phyloP scores from a whole-genome alignment of 2,113 vertebrate genomes.

The Camarhynchus parvulus region DNA sequence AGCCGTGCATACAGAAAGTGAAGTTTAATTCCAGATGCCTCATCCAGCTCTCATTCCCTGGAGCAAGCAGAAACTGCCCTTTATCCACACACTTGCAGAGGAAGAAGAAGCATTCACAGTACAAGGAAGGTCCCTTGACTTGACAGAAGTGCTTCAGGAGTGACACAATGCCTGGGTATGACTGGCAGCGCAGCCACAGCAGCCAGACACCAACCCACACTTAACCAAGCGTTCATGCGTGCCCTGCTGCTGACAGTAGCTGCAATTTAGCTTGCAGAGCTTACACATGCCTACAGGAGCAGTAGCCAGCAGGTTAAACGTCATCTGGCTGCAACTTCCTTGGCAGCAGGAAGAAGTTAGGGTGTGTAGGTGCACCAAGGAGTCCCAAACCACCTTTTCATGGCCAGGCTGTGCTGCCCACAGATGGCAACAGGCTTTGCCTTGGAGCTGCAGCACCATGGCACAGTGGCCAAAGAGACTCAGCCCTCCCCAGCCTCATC shows the following conservation, averaged over 20 bases:
- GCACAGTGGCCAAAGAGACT: fast-evolving
- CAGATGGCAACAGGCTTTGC: neutral
- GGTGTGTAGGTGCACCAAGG: neutral
- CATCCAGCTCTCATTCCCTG: neutral
- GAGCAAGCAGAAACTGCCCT: neutral
- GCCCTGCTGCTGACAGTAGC: neutral
- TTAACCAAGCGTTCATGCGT: fast-evolving
- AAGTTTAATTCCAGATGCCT: neutral
- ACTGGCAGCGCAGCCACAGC: fast-evolving
- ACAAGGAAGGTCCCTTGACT: neutral
- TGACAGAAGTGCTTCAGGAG: neutral
- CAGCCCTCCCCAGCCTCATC: neutral
- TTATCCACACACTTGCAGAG: neutral
- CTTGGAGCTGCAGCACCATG: neutral
- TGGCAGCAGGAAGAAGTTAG: neutral
- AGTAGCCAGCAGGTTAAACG: neutral
- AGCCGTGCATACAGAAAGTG: neutral
- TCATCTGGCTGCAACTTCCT: neutral
- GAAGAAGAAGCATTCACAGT: neutral
- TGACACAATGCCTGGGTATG: neutral
- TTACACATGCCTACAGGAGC: neutral
- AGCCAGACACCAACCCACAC: neutral
- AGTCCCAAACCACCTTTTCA: neutral
- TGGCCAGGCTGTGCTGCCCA: neutral
- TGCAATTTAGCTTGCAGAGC: neutral